These are phyloP conservation scores for Alviniconcha strummeri DNA, from an alignment of 2,888 invertebrate species.

Conservation along the genomic window DNA sequence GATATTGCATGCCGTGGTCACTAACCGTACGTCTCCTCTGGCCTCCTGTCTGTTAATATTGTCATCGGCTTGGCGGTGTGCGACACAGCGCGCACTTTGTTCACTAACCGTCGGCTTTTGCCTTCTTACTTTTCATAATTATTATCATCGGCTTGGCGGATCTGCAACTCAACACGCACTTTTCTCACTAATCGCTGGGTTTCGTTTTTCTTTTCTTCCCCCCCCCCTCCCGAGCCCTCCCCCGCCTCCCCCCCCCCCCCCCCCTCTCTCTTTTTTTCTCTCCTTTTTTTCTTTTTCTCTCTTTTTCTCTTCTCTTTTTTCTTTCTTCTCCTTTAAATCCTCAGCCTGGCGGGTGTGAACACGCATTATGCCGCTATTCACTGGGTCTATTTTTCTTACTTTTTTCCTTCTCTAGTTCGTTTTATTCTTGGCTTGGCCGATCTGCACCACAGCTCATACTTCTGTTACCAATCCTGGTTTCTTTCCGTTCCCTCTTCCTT, in stretches of 20 bases:
- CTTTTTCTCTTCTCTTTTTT: not conserved
- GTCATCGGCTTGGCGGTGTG: too few relatives aligned
- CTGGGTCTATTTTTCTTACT: not conserved
- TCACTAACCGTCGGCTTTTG: too few relatives aligned
- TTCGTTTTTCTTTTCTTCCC: not conserved
- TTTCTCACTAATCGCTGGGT: not conserved
- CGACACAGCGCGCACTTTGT: too few relatives aligned
- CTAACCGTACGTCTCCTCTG: too few relatives aligned
- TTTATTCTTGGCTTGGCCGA: not conserved
- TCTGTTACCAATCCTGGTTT: not conserved
- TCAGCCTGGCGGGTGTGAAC: not conserved
- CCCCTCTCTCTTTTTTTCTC: not conserved
- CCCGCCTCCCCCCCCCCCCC: not conserved
- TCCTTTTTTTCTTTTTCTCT: not conserved
- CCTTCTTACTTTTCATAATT: too few relatives aligned
- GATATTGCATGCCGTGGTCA: too few relatives aligned
- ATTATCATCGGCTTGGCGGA: too few relatives aligned
- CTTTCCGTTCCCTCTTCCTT: not conserved
- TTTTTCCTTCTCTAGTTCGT: not conserved
- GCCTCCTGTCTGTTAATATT: too few relatives aligned
- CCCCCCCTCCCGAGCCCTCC: not conserved
- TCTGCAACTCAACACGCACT: too few relatives aligned
- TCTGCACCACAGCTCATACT: too few relatives aligned
- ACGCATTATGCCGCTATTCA: not conserved
- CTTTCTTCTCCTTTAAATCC: not conserved